A percentile compares a stretch with the other conserved stretches of the same genome.
phyloP scores from a whole-genome alignment of 2,113 vertebrate genomes.

The Anolis carolinensis region DNA sequence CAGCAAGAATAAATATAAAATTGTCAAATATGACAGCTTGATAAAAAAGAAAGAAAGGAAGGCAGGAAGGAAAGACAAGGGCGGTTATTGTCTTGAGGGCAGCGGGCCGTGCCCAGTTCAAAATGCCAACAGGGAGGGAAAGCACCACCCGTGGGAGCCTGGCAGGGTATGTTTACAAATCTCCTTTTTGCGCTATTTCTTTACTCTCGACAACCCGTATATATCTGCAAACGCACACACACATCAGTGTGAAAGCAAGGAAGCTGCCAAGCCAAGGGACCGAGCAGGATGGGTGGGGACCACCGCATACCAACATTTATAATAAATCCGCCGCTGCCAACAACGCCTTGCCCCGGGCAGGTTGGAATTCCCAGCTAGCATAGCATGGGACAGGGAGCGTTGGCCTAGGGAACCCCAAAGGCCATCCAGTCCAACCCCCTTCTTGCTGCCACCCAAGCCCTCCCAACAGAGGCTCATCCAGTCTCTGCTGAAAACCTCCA shows the following conservation, averaged over 20 bases:
- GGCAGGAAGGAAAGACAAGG: constrained; percentile 21
- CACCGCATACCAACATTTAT: too few species aligned
- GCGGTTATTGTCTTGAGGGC: constrained; percentile 38
- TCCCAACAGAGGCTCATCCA: too few species aligned
- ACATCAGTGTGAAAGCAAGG: background rate
- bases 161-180: background rate
- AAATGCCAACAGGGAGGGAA: background rate
- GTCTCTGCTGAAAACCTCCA: too few species aligned
- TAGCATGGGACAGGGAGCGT: background rate
- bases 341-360: background rate
- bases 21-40: background rate
- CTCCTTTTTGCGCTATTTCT: background rate
- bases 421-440: too few species aligned
- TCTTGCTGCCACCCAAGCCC: too few species aligned
- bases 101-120: constrained; percentile 5
- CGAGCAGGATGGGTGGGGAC: background rate
- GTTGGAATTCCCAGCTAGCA: background rate
- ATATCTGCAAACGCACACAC: background rate
- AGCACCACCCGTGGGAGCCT: background rate
- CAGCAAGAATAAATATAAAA: too few species aligned
- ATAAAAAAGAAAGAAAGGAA: background rate
- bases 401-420: background rate
- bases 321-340: background rate
- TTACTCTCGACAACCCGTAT: background rate
- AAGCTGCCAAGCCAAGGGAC: background rate